Percentiles rank a stretch among this genome's conserved stretches.
phyloP scores from a whole-genome alignment of 2,888 invertebrate genomes.

The Leptinotarsa peninsularis region DNA sequence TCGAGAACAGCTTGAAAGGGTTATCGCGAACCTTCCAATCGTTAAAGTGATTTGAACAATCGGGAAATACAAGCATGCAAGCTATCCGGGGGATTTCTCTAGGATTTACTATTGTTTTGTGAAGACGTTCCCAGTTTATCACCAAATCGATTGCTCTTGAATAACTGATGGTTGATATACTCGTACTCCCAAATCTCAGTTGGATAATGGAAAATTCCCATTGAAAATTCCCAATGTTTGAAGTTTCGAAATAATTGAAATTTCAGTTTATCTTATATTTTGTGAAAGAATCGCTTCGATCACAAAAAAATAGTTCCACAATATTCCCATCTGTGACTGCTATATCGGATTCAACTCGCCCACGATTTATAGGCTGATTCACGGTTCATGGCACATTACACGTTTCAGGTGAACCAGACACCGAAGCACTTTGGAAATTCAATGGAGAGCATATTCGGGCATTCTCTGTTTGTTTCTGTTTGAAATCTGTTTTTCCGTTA shows the following conservation, averaged over 20 bases:
- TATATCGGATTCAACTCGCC: no score
- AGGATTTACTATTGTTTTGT: conserved; percentile 21
- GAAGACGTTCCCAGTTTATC: conserved; percentile 17
- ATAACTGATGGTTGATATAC: background rate
- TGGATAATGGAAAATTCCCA: conserved; percentile 10
- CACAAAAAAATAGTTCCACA: background rate
- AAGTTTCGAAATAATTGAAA: background rate
- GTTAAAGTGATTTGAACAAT: conserved; percentile 32
- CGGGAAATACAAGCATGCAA: conserved; percentile 6
- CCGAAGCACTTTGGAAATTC: no score
- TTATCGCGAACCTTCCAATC: conserved; percentile 35
- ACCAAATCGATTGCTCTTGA: background rate
- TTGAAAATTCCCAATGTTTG: background rate
- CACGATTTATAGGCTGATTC: no score
- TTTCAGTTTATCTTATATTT: no score
- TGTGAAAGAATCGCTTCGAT: background rate
- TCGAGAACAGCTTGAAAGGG: conserved; percentile 33
- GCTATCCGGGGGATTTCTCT: background rate
- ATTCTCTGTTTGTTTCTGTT: no score
- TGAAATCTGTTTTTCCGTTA: no score
- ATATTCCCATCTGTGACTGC: no score
- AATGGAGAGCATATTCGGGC: no score
- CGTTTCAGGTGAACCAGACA: no score
- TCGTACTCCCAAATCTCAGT: conserved; percentile 5
- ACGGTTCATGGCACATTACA: no score